These are phyloP conservation scores for Drosophila kokeensis DNA, from an alignment of 2,888 invertebrate genomes.

Conservation along the genomic window DNA sequence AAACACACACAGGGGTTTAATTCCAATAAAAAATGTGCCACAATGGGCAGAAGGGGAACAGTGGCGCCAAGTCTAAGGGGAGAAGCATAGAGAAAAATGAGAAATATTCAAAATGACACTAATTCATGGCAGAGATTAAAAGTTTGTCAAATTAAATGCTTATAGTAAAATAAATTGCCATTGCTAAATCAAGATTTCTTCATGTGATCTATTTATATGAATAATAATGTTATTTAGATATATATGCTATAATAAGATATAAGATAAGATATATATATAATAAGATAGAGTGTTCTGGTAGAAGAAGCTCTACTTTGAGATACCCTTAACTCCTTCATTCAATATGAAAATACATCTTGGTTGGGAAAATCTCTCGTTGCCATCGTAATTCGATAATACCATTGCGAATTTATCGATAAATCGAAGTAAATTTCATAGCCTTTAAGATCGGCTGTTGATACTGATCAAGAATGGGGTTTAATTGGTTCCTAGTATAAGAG, in stretches of 20 bases:
- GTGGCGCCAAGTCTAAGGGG: constrained; percentile 11
- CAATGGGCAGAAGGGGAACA: constrained; percentile 17
- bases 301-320: background rate
- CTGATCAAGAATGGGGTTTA: background rate
- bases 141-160: background rate
- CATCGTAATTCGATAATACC: too few species aligned
- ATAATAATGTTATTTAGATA: background rate
- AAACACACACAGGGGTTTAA: constrained; percentile 11
- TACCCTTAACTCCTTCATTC: background rate
- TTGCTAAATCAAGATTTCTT: background rate
- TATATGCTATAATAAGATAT: too few species aligned
- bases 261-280: background rate
- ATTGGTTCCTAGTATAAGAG: background rate
- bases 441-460: rapidly evolving
- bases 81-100: background rate
- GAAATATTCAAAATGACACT: background rate
- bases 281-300: background rate
- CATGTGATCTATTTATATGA: background rate
- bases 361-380: background rate
- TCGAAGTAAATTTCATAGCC: background rate
- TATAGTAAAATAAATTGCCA: background rate
- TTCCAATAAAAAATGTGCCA: background rate
- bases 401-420: background rate
- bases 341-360: background rate
- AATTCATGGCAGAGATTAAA: background rate